Conservation (phyloP, 2,113 vertebrate genomes). For the Periophthalmus modestus region DNA sequence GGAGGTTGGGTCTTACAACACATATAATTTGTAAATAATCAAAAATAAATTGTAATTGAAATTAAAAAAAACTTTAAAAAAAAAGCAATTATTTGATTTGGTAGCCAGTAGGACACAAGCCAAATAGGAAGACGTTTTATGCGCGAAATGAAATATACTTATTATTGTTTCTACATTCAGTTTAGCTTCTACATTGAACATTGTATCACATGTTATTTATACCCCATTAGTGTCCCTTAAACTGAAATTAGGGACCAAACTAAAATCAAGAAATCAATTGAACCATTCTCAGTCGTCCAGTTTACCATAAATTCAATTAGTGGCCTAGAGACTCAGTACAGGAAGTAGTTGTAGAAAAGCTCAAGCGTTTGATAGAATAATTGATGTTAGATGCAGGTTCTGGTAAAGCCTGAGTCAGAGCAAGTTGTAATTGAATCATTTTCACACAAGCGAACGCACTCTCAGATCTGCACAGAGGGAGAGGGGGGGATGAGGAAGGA, state of each 20-base stretch:
- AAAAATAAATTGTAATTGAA: too few species aligned
- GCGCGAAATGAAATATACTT: background rate
- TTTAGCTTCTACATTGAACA: background rate
- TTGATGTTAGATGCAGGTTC: constrained; percentile 35
- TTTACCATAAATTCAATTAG: constrained; percentile 22
- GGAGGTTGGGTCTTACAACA: background rate
- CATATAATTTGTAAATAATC: too few species aligned
- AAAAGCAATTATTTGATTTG: too few species aligned
- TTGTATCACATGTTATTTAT: background rate
- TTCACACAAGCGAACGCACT: constrained; percentile 1
- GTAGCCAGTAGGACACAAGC: background rate
- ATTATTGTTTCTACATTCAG: background rate
- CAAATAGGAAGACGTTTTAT: background rate
- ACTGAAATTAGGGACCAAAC: background rate
- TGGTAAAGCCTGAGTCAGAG: constrained; percentile 41
- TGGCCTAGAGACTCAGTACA: constrained; percentile 9
- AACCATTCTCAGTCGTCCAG: background rate
- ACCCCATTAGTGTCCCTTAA: background rate
- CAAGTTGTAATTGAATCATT: constrained; percentile 18
- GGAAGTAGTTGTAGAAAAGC: constrained; percentile 26
- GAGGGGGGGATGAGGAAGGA: too few species aligned
- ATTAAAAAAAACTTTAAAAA: too few species aligned
- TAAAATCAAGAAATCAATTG: constrained; percentile 1
- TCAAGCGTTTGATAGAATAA: constrained; percentile 20
- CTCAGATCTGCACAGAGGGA: background rate